Base-by-base conservation (phyloP, 2,797 vertebrate genomes). In the Jordanella pulchra region DNA sequence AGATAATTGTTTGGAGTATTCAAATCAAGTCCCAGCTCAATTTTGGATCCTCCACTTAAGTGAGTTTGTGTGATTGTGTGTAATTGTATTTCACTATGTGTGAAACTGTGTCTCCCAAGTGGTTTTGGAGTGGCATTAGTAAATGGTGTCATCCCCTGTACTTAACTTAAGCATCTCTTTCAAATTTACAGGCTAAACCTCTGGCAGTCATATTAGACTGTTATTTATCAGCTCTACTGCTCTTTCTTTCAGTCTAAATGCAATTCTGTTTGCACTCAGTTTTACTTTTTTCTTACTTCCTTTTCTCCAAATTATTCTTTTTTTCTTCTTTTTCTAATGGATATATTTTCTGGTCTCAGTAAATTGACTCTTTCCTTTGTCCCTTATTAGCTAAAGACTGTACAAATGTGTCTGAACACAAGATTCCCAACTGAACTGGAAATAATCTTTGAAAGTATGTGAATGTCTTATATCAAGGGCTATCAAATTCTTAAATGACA, bases 1-100 rank as follows among this genome's bases (percentile, higher is more conserved):
- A 79, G 84, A 91, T 93, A 92, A 93, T 93, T 92, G 91, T 91
- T 93, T 91, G 69, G 92, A 90, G 92, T 82, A 89, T 93, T 93
- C 79, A 60, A 74, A 85, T 71, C 78, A 86, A 84, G 90, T 92
- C 91, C 90, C 92, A 89, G 89, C 86, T 92, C 92, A 91, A 92
- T 92, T 93, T 92, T 76, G 88, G 80, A 80, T 85, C 87, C 89
- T 92, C 85, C 79, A 86, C 71, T 91, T 91, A 87, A 91, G 85
- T 87, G 87, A 89, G 86, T 90, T 84, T 80, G 75, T 79, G 71
- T 75, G 76, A 84, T 87, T 84, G 87, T 81, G 71, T 67, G 77
- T 85, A 79, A 71, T 81, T 84, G 81, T 80, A 74, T 79, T 72
- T 72, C 71, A 76, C 58, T 67, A 73, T 50, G 78, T 84, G 85